Evolutionary conservation across 2,113 vertebrate species (phyloP), one percentile per base, ranked within the genome.

Genomic region (Gasterosteus aculeatus): DNA sequence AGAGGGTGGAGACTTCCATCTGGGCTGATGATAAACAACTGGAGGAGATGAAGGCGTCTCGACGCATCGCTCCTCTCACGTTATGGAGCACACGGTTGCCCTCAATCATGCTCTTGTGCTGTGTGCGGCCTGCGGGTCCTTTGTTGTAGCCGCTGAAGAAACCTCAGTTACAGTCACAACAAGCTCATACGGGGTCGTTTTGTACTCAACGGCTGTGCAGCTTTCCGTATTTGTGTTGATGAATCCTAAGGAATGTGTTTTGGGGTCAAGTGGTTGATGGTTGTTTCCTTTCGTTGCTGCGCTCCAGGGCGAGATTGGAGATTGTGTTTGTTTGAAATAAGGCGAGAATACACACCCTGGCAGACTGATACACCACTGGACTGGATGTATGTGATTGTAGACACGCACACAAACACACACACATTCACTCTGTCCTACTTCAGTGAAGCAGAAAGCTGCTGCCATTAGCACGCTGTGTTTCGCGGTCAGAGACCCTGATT

Each of bases 221-320:
- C 61, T 63, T 58, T 67, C 35, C 22, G 68, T 58, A 42, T 80
- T 75, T 78, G 54, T 71, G 58, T 61, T 63, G 75, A 78, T n/a
- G 33, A 64, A 77, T 68, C 31, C 47, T 5, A 29, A 68, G 85
- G 85, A 84, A 91, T 91, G 86, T 46, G 71, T 81, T 77, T 77
- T 83, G 35, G 73, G 82, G 78, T 65, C 66, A 53, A 82, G 69
- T 80, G 81, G 79, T 82, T 86, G 85, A 90, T 88, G 76, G 87
- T 83, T 85, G 80, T 87, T 87, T 89, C 78, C 63, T 54, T 68
- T 72, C 67, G 72, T 86, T 84, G 85, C 84, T 69, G n/a, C 22
- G 7, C 19, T 83, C 78, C 64, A 75, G 56, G 72, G 44, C 10
- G 26, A 70, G 58, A 72, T 73, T 65, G 58, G 61, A 75, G 75